Base-by-base conservation (phyloP, 2,113 vertebrate genomes). In the Cranoglanis bouderius region DNA sequence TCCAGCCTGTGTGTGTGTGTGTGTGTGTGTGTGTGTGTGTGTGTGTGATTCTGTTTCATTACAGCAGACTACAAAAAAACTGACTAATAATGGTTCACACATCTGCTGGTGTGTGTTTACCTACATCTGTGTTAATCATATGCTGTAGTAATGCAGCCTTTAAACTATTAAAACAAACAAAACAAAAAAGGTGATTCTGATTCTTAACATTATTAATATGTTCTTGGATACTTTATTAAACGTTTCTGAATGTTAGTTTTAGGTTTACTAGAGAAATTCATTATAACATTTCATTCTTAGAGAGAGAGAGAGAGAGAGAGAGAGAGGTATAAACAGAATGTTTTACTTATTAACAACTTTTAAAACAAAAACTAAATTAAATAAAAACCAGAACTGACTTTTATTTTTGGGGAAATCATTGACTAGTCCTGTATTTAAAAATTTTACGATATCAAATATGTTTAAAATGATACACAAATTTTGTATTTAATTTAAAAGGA, bases 81-180 rank as follows among this genome's bases (percentile, higher is more conserved):
- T 38, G 80, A 57, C n/a, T 82, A 82, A 32, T 35, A 57, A 82
- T 57, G 32, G 38, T 82, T 57, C 32, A 55, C 78, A 82, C 78
- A 55, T 35, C 51, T 55, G 49, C 78, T 57, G 51, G n/a, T 82
- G 26, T 24, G 40, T 78, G 77, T 51, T 80, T 18, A 51, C 46
- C 16, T 21, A 55, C 29, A 82, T 35, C 78, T 21, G 49, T 51
- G 40, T 21, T 26, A 38, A 46, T 43, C 26, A 77, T 77, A 13
- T 29, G 19, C 70, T 24, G 26, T 4, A 46, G 9, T 6, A 49
- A 46, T 14, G 21, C 38, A 74, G 8, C 38, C 8, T 74, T 74
- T 74, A 40, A 21, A 38, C 18, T 21, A 40, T 21, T 70, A 35
- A 6, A 7, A 29, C 9, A n/a, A 65, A 65, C 46, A 46, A 46